phyloP scores from a whole-genome alignment of 2,797 vertebrate genomes.

The Pantherophis vulpinus region DNA sequence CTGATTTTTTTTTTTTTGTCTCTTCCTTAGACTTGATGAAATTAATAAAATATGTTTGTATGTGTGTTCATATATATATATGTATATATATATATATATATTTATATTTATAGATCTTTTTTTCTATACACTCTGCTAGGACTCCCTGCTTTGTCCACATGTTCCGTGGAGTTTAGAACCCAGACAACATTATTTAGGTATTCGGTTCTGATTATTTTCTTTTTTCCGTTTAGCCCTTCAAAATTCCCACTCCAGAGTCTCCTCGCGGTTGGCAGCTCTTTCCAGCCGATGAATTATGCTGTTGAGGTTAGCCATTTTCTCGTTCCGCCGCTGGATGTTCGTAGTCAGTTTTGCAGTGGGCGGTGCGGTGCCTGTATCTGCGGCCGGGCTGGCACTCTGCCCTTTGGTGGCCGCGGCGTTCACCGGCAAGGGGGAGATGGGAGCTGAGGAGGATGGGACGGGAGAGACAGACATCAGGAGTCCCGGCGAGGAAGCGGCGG shows the following conservation, averaged over 20 bases:
- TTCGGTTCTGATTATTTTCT: background rate
- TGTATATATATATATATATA: background rate
- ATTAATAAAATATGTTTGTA: constrained; percentile 68
- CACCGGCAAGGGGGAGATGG: constrained; percentile 86
- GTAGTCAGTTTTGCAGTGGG: constrained; percentile 81
- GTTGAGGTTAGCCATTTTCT: constrained; percentile 99
- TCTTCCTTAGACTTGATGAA: constrained; percentile 31
- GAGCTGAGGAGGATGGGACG: constrained; percentile 86
- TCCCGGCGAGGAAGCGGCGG: constrained; percentile 89
- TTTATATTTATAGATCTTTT: constrained; percentile 40
- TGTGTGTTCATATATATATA: constrained; percentile 51
- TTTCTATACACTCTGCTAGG: constrained; percentile 20
- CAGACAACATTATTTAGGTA: background rate
- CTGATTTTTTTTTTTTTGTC: background rate
- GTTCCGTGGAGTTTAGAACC: constrained; percentile 13
- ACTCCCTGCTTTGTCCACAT: constrained; percentile 31
- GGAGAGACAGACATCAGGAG: constrained; percentile 90
- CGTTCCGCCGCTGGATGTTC: constrained; percentile 90
- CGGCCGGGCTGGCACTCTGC: constrained; percentile 74
- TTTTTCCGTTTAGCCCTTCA: constrained; percentile 61
- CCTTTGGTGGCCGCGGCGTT: constrained; percentile 70
- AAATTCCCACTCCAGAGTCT: constrained; percentile 97
- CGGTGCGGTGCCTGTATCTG: constrained; percentile 55
- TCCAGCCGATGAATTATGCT: constrained; percentile 98
- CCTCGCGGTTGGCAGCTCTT: constrained; percentile 93